Percentiles rank a stretch among this genome's conserved stretches.
phyloP scores from a whole-genome alignment of 1,140 invertebrate species.

The Maconellicoccus hirsutus region DNA sequence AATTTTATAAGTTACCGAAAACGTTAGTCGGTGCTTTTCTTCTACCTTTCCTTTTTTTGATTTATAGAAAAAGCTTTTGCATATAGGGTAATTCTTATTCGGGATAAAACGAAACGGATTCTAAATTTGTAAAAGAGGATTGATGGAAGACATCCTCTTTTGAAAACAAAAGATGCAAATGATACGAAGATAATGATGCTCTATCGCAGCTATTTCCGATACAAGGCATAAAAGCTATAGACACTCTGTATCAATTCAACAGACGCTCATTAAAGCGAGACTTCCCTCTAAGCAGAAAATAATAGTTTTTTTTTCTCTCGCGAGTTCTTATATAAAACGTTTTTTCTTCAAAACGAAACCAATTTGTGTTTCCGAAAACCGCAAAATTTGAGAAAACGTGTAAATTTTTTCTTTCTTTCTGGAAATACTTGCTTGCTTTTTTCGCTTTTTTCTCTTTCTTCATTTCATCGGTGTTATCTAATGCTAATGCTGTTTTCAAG shows the following conservation, averaged over 20 bases:
- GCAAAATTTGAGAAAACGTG: neutral
- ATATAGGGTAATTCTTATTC: neutral
- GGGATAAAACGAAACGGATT: neutral
- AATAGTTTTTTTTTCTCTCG: neutral
- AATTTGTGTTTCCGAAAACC: neutral
- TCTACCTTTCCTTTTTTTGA: neutral
- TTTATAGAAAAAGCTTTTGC: neutral
- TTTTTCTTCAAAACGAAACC: neutral
- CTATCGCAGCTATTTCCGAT: neutral
- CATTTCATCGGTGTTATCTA: no score
- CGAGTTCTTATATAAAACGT: neutral
- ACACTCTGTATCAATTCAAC: conserved; percentile 8
- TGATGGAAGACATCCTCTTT: neutral
- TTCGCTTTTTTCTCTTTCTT: neutral
- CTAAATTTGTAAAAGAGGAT: neutral
- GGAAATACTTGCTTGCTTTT: neutral
- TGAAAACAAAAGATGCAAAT: conserved; percentile 9
- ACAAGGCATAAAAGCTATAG: conserved; percentile 8
- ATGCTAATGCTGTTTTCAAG: no score
- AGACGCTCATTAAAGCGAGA: conserved; percentile 7
- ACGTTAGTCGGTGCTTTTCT: no score
- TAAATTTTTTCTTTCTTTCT: neutral
- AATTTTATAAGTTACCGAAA: neutral
- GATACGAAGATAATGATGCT: conserved; percentile 8
- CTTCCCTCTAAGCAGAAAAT: neutral